Base-by-base conservation (phyloP, 2,797 vertebrate genomes). In the Borostomias antarcticus region DNA sequence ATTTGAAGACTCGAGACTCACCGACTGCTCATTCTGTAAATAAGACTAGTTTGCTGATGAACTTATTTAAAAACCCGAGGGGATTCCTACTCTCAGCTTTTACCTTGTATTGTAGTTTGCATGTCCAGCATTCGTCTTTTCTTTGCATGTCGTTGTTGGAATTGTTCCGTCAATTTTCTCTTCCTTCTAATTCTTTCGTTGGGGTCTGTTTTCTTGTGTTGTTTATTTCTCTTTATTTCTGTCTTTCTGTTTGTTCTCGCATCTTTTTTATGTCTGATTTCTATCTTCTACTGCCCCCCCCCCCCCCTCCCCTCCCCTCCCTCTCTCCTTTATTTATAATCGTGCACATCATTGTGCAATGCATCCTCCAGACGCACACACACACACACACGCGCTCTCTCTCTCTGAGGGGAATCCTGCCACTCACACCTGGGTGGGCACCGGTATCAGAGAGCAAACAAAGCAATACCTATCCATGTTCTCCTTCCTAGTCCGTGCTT, bases 391-490 rank as follows among this genome's bases (percentile, higher is more conserved):
- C 28, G 29, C 52, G 29, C 52, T 29, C 52, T 29, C 74, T 54
- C 86, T 86, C 91, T 93, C 91, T 80, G 88, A 66, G 75, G 86
- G 87, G 90, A 87, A 90, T 91, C 90, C 82, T 74, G 79, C 68
- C 88, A 75, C 85, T 86, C 81, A 82, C 79, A 85, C 81, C 79
- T 88, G 89, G 88, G 89, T 77, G 89, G 85, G 83, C 86, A 72
- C 66, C 83, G 75, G 89, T 80, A 77, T 81, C 88, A 86, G 89
- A 89, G 87, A 92, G 91, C 85, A 85, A 93, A 85, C 89, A 92
- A 95, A 97, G 96, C 96, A 97, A 96, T 96, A 96, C 91, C 94
- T 93, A 93, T 66, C 81, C 84, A 91, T 84, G 83, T 91, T 89
- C 86, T 91, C 93, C 93, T 93, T 92, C 91, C 93, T 92, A 90